Base-by-base conservation (phyloP, 2,797 vertebrate species). In the Remorina albescens region DNA sequence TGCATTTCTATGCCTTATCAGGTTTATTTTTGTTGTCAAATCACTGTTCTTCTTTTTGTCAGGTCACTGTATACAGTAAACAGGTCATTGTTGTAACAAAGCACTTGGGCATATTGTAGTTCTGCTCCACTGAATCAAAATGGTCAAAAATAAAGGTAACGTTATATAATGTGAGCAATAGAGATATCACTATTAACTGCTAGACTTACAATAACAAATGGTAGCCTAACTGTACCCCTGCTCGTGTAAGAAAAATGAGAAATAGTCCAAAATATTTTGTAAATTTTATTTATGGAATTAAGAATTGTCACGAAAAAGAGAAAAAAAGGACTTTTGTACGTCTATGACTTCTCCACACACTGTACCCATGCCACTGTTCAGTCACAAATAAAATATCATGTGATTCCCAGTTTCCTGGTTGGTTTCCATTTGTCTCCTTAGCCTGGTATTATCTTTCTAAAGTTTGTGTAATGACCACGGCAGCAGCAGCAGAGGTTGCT, bases 271-370 rank as follows among this genome's bases (percentile, higher is more conserved):
- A 86, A 88, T 92, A 92, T 94, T 94, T 93, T 93, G 91, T 91
- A 89, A 76, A 90, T 89, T 91, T 93, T 93, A 93, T 93, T 93
- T 93, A 94, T 92, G 88, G 73, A 92, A 86, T 81, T 80, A 83
- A 86, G 88, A 91, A 80, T 81, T 83, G 83, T 87, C 83, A 81
- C 79, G 73, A 88, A 86, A 84, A 88, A 86, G 73, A 80, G 57
- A 72, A 64, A 72, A 85, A 90, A 88, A 68, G 67, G 88, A 91
- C 84, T 94, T 94, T 93, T 92, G 88, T 94, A 93, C 78, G 32
- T 90, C 81, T 87, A 85, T 88, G 86, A 91, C 81, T 78, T 84
- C 76, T 88, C 87, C 86, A 63, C 80, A 82, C 89, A 90, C 89
- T 92, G 91, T 93, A 89, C 83, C 80, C 86, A 88, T 90, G 74